A percentile compares a stretch with the other conserved stretches of the same genome.
Conservation (phyloP, 2,888 invertebrate genomes). For the Myathropa florea region DNA sequence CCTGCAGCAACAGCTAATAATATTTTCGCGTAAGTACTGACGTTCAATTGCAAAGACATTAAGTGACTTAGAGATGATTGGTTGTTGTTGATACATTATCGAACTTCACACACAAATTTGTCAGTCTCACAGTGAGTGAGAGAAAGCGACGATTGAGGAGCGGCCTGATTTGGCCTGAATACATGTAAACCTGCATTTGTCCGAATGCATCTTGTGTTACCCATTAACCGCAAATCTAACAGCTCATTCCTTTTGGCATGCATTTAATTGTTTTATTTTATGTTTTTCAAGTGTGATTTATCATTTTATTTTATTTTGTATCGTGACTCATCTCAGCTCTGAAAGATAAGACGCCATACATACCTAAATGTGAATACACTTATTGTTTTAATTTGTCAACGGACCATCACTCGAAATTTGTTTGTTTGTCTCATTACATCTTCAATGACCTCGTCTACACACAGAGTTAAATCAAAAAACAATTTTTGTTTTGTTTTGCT, state of each 20-base stretch:
- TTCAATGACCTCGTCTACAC: neutral
- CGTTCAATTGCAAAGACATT: constrained; percentile 26
- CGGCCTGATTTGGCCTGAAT: neutral
- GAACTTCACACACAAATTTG: neutral
- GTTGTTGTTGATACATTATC: neutral
- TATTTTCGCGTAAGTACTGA: constrained; percentile 80
- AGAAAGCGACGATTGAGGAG: neutral
- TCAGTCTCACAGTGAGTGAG: neutral
- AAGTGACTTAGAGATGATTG: neutral
- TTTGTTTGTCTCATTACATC: neutral
- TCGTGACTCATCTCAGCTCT: neutral
- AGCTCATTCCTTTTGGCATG: constrained; percentile 50
- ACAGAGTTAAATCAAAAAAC: neutral
- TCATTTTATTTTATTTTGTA: neutral
- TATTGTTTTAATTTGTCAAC: neutral
- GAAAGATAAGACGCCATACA: neutral
- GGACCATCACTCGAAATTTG: constrained; percentile 17
- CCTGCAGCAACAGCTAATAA: constrained; percentile 77
- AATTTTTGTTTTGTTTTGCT: constrained; percentile 1
- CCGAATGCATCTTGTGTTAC: constrained; percentile 34
- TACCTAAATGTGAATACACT: neutral
- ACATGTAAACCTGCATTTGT: neutral
- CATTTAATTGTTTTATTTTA: constrained; percentile 12
- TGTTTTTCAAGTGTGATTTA: neutral
- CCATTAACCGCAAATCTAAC: constrained; percentile 27